Evolutionary conservation across 2,888 invertebrate species (phyloP), one percentile per base, ranked within the genome.

Genomic region (Acanthosepion pharaonis): DNA sequence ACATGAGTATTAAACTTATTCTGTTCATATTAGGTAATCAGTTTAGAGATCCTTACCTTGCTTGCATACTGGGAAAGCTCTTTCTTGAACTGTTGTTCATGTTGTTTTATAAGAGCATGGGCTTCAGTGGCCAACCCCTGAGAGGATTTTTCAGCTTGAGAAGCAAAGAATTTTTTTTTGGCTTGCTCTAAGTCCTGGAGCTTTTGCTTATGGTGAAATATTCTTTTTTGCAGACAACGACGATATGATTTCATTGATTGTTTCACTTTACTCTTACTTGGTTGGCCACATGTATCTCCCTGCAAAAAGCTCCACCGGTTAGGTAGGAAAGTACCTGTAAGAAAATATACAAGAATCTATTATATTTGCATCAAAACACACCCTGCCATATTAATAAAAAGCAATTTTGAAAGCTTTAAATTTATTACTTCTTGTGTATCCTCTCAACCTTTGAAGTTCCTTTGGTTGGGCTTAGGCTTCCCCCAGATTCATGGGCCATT

Each of bases 241-340:
- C 97, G 95, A 95, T 97, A 97, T 93, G 97, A 95, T 53, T 96
- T 96, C 53, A 96, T 95, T n/a, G 96, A 96, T 94, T 95, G 96
- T 42, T 96, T 64, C 95, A 93, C 95, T 95, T 95, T 96, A 91
- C 96, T 95, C 94, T 96, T 96, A 48, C 95, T 95, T 23, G 96
- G 95, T 64, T 96, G 96, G 98, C 97, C 98, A 97, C 96, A 98
- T 96, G 98, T 98, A 97, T 98, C 98, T 95, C 99, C 99, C 96
- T 98, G 98, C 97, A 99, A 98, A 98, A 99, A 99, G 97, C 99
- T 99, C 99, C 99, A 99, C 95, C 99, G 98, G 94, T 98, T 98
- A 53, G 98, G 96, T 42, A 96, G 94, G 95, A 94, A 95, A 49
- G 95, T 94, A 20, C 96, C 96, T 96, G 94, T 5, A 95, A 94